Conservation (phyloP, 2,888 invertebrate species). For the Altica lythri region DNA sequence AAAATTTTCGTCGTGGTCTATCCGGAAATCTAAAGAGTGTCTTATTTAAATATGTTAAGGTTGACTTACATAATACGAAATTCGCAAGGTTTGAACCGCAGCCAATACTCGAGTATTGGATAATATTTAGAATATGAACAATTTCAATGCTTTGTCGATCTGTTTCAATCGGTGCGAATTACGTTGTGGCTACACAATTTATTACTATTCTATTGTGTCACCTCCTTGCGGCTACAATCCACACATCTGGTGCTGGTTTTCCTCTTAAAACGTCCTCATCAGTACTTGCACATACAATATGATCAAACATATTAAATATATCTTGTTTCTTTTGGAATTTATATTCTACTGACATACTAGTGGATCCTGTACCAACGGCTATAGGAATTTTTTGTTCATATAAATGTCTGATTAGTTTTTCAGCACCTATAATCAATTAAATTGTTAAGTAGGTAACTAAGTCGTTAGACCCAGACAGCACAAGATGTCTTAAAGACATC, state of each 20-base stretch:
- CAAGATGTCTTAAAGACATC: too few relatives aligned
- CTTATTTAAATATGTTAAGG: too few relatives aligned
- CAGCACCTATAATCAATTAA: constrained; percentile 60
- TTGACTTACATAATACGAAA: too few relatives aligned
- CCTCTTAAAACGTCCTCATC: constrained; percentile 71
- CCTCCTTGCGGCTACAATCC: constrained; percentile 66
- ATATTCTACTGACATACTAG: constrained; percentile 60
- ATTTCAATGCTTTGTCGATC: background rate
- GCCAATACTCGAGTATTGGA: background rate
- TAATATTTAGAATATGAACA: background rate
- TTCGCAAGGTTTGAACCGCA: background rate
- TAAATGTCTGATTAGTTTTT: constrained; percentile 57
- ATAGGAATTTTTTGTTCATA: constrained; percentile 65
- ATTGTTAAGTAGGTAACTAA: too few relatives aligned
- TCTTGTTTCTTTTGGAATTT: constrained; percentile 60
- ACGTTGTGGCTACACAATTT: background rate
- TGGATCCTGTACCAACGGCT: constrained; percentile 71
- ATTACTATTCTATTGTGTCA: constrained; percentile 3
- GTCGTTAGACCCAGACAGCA: too few relatives aligned
- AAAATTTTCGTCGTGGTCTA: constrained; percentile 64
- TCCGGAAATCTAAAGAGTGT: constrained; percentile 65
- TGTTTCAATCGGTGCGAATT: background rate
- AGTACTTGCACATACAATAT: constrained; percentile 65
- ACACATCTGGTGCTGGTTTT: constrained; percentile 75
- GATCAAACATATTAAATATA: constrained; percentile 61